Base-by-base conservation (phyloP, 2,888 invertebrate species). In the Coecobrya sp. region DNA sequence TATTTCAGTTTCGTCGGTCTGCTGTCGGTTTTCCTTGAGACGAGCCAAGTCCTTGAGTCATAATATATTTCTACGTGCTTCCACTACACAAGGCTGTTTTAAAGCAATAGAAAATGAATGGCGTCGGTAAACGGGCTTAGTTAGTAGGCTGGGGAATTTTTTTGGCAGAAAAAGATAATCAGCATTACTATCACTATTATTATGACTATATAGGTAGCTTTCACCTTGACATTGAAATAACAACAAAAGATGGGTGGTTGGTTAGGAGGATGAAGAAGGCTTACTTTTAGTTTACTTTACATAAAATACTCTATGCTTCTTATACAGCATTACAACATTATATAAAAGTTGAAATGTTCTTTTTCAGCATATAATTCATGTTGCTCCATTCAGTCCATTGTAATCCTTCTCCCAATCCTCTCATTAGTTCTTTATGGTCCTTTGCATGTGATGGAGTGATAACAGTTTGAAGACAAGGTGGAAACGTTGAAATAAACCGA, bases 361-460 rank as follows among this genome's bases (percentile, higher is more conserved):
- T 19, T 52, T 79, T 2, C 0, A 79, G 5, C n/a, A 5, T 49
- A 79, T 79, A 49, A 79, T 10, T 79, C 79, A 79, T 79, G 49
- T 36, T 84, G 55, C 22, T 84, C 36, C 36, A 4, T 36, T 36
- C 36, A 36, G 2, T 7, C 36, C 42, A 76, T 73, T 86, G 86
- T 91, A 91, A 91, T 91, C 90, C 90, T 68, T 86, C 86, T 79
- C 86, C 90, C 90, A 91, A 86, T 91, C 86, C 86, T 91, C 86
- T 91, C 90, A 91, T 91, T 91, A 91, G 90, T 91, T 65, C 90
- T 91, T 90, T 85, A 91, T 86, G 85, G 86, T 30, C 27, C 52
- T 86, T 91, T 91, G 79, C 90, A 79, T 91, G 90, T 91, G 90
- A 91, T 91, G 86, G 86, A 91, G 90, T 91, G 90, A 91, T 91